Percentiles rank a stretch among this genome's conserved stretches.
These are phyloP conservation scores for Zele albiditarsus DNA, from an alignment of 2,888 invertebrate genomes.

Conservation along the genomic window DNA sequence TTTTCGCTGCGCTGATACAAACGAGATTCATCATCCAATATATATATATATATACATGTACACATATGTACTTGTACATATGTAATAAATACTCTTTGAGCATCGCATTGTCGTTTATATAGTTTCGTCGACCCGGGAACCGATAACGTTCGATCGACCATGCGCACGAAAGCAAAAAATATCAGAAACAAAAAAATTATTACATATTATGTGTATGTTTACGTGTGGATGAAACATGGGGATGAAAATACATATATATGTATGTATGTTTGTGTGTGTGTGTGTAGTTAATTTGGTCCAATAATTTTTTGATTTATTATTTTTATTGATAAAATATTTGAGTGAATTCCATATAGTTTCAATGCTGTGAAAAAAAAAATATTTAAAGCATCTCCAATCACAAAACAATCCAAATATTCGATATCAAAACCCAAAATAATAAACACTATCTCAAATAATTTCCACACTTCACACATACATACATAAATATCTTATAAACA, in stretches of 20 bases:
- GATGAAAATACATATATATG: background rate
- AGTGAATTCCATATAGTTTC: no score
- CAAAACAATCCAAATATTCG: no score
- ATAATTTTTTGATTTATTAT: background rate
- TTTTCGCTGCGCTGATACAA: background rate
- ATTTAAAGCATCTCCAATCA: no score
- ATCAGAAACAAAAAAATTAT: background rate
- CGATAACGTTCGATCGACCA: background rate
- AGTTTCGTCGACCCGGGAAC: background rate
- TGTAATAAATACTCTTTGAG: background rate
- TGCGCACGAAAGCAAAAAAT: background rate
- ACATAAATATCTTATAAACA: no score
- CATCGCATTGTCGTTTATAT: background rate
- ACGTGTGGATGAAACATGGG: background rate
- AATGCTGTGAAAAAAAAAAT: no score
- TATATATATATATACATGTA: background rate
- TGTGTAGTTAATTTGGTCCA: background rate
- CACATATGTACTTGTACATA: background rate
- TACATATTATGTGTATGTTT: background rate
- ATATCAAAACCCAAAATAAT: no score
- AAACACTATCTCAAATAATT: no score
- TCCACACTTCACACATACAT: no score
- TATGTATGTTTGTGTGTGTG: background rate
- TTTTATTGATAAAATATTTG: no score
- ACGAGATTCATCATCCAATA: background rate